Evolutionary conservation across 2,888 invertebrate genomes (phyloP), one percentile per base, ranked within the genome.

Genomic region (Pyrrhosoma nymphula): DNA sequence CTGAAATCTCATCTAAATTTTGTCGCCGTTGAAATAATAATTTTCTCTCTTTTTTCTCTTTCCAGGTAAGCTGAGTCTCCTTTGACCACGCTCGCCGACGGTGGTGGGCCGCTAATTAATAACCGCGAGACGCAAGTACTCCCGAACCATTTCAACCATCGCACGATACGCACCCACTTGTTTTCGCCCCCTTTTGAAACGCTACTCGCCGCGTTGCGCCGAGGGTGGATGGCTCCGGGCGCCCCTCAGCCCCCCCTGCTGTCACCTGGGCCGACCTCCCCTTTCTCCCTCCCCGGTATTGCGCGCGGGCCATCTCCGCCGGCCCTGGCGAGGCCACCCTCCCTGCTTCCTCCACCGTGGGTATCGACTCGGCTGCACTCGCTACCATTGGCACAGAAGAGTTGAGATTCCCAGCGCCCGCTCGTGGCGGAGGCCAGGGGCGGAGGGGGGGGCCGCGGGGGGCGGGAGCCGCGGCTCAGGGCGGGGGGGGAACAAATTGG

Each of bases 341-440:
- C 3, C 6, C 89, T 8, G n/a, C 47, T 35, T 1, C 23, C 10
- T 26, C 26, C 47, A 47, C 89, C 56, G n/a, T 82, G 82, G 82
- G 82, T 82, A 93, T 93, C 93, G 47, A 93, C 93, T 93, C 93
- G n/a, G 69, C 93, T 93, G 93, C 93, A 93, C n/a, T 93, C 63
- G 93, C 39, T 93, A 93, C 93, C 47, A 69, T 69, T 93, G 93
- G 93, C 69, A 93, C 93, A 93, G 93, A 93, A 63, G 93, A 93
- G 93, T 93, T 69, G 93, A 93, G 93, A 93, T 91, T 63, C 63
- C 91, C 82, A 82, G 82, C 35, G 35, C 10, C 56, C 10, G 20
- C 39, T 18, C 55, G 35, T 16, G 20, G 14, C 82, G 35, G 82
- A 16, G 26, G 10, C 26, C 4, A 10, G 18, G 12, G 26, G 63